These are phyloP conservation scores for Kradibia gibbosae DNA, from an alignment of 1,140 invertebrate species.

Conservation along the genomic window DNA sequence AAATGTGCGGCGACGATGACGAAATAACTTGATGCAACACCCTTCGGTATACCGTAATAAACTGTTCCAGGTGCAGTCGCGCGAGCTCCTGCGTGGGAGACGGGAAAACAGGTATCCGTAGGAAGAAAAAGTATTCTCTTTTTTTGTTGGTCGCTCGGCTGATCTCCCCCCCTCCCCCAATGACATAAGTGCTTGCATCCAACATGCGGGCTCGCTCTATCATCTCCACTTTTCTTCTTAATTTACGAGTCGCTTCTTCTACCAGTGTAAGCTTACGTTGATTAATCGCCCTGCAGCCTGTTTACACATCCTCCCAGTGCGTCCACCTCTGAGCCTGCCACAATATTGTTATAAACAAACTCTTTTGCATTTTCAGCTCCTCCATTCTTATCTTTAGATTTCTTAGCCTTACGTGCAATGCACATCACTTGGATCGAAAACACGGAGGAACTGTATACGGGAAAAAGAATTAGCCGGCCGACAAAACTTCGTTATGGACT, in stretches of 20 bases:
- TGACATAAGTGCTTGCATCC: neutral
- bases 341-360: neutral
- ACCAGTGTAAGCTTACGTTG: slow-evolving; percentile 25
- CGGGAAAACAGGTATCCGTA: slow-evolving; percentile 47
- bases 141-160: slow-evolving; percentile 10
- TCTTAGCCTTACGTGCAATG: no score
- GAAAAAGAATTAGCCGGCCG: no score
- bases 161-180: neutral
- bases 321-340: neutral
- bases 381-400: neutral
- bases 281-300: slow-evolving; percentile 20
- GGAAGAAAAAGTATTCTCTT: slow-evolving; percentile 50
- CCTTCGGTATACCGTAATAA: slow-evolving; percentile 49
- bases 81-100: slow-evolving; percentile 39
- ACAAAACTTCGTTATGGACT: no score
- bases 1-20: slow-evolving; percentile 44
- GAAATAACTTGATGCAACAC: slow-evolving; percentile 59
- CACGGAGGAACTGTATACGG: neutral
- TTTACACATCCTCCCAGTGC: slow-evolving; percentile 34
- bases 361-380: neutral
- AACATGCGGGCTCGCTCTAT: neutral
- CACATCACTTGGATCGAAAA: slow-evolving; percentile 3
- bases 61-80: slow-evolving; percentile 53
- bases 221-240: slow-evolving; percentile 3
- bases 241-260: slow-evolving; percentile 20